Evolutionary conservation across 2,888 invertebrate species (phyloP), one percentile per base, ranked within the genome.

Genomic region (Agrilus biguttatus): DNA sequence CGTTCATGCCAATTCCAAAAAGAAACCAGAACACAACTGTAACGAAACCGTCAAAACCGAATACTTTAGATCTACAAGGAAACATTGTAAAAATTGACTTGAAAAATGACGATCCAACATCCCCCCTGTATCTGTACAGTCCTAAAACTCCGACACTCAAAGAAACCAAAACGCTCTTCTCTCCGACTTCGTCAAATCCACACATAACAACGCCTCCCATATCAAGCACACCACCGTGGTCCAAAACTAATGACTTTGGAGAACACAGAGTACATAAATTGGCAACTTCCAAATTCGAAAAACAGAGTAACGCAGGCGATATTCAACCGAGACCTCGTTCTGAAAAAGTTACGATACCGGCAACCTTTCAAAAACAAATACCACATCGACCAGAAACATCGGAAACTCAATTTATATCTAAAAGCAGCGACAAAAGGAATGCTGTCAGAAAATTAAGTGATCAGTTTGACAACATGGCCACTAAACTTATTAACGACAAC

Each of bases 1-100:
- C 82, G 4, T 85, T 85, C 55, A 77, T 78, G 50, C 83, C 80
- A 1, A 71, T 69, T 45, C 65, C 53, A 43, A 65, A 62, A 54
- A 66, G 69, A 57, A 38, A 61, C 57, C 46, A 63, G 56, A 45
- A 65, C 61, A 33, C 6, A 36, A 44, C 28, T 28, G 32, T 8
- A n/a, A 35, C 6, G 12, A 14, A 14, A 36, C 7, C 12, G 14
- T 71, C 1, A 68, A 70, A 2, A 69, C 70, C 14, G 45, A 50
- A 33, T 13, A 38, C 19, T 8, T 36, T 19, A 19, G 8, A 14
- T 19, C 36, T 36, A 8, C 36, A 17, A 8, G 19, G 33, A 14
- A 42, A 41, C 23, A 28, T 45, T 10, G 3, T 45, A 14, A 51
- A 52, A 45, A 46, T 39, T 13, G 46, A 49, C 35, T 47, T 47